Conservation (phyloP, 2,113 vertebrate species). For the Planiliza haematocheilus region DNA sequence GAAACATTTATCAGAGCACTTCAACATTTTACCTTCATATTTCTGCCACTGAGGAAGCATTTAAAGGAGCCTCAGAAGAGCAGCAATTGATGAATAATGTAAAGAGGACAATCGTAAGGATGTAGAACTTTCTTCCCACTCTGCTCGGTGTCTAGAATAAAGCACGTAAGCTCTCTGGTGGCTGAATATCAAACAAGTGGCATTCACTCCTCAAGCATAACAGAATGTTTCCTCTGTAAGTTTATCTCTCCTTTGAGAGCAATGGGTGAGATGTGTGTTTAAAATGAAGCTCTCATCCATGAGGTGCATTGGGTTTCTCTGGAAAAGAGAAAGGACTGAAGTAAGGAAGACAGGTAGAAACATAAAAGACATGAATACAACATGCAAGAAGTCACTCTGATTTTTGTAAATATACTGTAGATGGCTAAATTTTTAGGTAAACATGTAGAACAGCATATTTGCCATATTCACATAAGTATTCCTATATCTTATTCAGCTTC, state of each 20-base stretch:
- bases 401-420: no score
- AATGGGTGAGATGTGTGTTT: constrained; percentile 40
- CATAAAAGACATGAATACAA: background rate
- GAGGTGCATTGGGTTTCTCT: constrained; percentile 11
- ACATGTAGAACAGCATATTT: no score
- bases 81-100: constrained; percentile 72
- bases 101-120: constrained; percentile 65
- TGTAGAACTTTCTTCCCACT: constrained; percentile 29
- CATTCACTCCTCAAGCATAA: constrained; percentile 57
- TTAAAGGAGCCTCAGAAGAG: constrained; percentile 59
- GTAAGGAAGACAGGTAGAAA: background rate
- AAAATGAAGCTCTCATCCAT: constrained; percentile 34
- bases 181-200: constrained; percentile 59
- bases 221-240: constrained; percentile 14
- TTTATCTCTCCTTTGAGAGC: constrained; percentile 50
- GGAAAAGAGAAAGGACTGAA: constrained; percentile 7
- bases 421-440: no score
- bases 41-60: constrained; percentile 57
- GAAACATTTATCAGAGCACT: constrained; percentile 72
- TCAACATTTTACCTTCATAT: constrained; percentile 69
- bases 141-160: constrained; percentile 45
- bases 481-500: no score
- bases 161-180: constrained; percentile 46
- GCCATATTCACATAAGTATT: no score
- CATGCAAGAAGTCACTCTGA: no score